Conservation (phyloP, 2,797 vertebrate species). For the Poeciliopsis gracilis region DNA sequence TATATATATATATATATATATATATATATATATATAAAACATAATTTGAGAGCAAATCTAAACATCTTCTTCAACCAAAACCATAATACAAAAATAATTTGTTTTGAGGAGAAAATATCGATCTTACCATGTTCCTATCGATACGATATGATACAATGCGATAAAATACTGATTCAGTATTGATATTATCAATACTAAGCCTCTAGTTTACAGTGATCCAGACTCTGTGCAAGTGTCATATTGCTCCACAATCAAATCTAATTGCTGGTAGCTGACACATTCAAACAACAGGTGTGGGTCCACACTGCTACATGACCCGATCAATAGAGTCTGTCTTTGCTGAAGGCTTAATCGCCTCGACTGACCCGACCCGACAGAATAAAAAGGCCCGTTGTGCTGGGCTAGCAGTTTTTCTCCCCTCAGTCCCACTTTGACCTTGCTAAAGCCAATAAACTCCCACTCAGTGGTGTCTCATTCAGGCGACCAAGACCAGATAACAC, state of each 20-base stretch:
- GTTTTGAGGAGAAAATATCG: no score
- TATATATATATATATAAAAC: no score
- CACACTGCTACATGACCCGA: constrained; percentile 50
- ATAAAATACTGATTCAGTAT: no score
- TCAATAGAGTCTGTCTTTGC: constrained; percentile 72
- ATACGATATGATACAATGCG: no score
- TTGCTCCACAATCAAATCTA: constrained; percentile 58
- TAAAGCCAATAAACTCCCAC: constrained; percentile 67
- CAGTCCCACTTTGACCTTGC: constrained; percentile 68
- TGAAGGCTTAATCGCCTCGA: constrained; percentile 76
- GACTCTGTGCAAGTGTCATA: constrained; percentile 21
- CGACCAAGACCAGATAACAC: constrained; percentile 60
- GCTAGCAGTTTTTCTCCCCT: constrained; percentile 63
- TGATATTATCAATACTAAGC: no score
- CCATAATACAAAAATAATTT: no score
- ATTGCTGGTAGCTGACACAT: constrained; percentile 68
- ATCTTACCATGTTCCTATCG: no score
- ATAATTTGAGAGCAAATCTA: no score
- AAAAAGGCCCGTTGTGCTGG: constrained; percentile 66
- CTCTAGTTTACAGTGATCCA: constrained; percentile 21
- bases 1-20: no score
- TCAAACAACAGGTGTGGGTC: constrained; percentile 58
- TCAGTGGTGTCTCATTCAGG: constrained; percentile 51
- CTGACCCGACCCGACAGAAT: constrained; percentile 77
- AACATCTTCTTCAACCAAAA: no score